These are phyloP conservation scores for Cyanoliseus patagonus DNA, from an alignment of 2,113 vertebrate species.

Conservation along the genomic window DNA sequence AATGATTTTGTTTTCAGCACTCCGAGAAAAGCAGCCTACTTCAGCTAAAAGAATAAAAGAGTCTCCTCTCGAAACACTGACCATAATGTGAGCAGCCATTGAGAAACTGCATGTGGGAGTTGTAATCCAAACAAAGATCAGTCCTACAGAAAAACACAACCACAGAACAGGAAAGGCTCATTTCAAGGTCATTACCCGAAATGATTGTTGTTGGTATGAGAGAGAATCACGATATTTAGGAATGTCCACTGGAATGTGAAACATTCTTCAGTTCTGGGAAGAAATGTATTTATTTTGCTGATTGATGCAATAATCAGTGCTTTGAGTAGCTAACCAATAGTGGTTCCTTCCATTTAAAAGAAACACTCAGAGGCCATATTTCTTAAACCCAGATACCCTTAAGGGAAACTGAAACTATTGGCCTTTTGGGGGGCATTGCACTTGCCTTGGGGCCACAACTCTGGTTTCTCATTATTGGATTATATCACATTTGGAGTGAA, in stretches of 20 bases:
- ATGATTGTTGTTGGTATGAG: neutral
- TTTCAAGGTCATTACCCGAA: neutral
- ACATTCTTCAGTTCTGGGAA: neutral
- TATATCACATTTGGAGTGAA: neutral
- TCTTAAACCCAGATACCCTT: neutral
- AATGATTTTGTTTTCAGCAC: neutral
- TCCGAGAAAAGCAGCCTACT: neutral
- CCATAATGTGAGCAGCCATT: neutral
- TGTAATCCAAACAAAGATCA: neutral
- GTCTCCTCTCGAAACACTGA: neutral
- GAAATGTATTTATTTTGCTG: neutral
- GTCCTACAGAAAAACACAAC: neutral
- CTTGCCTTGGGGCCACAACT: neutral
- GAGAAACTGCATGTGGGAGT: neutral
- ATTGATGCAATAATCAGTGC: neutral
- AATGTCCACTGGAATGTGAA: constrained; percentile 17
- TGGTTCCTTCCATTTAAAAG: neutral
- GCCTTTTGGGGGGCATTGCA: neutral
- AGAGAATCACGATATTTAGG: neutral
- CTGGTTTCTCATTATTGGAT: neutral
- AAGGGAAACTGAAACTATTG: neutral
- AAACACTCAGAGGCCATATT: neutral
- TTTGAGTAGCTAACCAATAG: neutral
- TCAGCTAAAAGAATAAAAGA: neutral
- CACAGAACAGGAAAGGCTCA: neutral